Percentiles rank a stretch among this genome's conserved stretches.
Conservation (phyloP, 2,888 invertebrate genomes). For the Phymatocera aterrima region DNA sequence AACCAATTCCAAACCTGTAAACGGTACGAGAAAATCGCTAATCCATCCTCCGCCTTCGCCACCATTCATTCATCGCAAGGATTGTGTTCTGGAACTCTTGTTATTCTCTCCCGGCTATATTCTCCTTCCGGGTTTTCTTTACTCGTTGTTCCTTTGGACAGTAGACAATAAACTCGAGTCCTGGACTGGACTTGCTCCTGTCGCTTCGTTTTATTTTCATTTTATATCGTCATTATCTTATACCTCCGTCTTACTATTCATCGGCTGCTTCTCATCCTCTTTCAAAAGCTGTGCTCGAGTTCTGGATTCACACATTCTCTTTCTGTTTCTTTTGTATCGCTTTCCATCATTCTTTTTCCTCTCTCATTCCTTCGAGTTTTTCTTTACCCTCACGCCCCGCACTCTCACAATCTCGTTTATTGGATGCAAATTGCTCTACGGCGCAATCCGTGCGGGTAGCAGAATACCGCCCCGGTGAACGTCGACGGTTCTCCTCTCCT, state of each 20-base stretch:
- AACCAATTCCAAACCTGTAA: background rate
- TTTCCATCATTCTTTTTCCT: background rate
- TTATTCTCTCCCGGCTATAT: background rate
- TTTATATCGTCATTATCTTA: background rate
- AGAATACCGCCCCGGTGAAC: conserved; percentile 18
- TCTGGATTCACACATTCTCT: no score
- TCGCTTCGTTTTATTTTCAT: background rate
- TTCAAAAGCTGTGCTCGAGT: no score
- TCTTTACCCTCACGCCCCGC: background rate
- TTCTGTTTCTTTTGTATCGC: background rate
- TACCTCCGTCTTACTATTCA: background rate
- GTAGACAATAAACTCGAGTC: background rate
- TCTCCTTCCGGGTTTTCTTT: background rate
- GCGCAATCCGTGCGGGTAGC: conserved; percentile 36
- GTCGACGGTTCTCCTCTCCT: conserved; percentile 25
- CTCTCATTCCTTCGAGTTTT: background rate
- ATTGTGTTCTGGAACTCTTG: no score
- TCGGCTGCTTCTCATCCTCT: no score
- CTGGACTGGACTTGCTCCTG: no score
- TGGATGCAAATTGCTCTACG: conserved; percentile 42
- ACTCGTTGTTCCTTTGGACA: conserved; percentile 8
- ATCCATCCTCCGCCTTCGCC: background rate
- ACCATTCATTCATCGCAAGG: background rate
- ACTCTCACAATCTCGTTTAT: conserved; percentile 36
- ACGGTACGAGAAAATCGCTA: background rate